A percentile compares a stretch with the other conserved stretches of the same genome.
phyloP scores from a whole-genome alignment of 2,797 vertebrate species.

The Siniperca scherzeri region DNA sequence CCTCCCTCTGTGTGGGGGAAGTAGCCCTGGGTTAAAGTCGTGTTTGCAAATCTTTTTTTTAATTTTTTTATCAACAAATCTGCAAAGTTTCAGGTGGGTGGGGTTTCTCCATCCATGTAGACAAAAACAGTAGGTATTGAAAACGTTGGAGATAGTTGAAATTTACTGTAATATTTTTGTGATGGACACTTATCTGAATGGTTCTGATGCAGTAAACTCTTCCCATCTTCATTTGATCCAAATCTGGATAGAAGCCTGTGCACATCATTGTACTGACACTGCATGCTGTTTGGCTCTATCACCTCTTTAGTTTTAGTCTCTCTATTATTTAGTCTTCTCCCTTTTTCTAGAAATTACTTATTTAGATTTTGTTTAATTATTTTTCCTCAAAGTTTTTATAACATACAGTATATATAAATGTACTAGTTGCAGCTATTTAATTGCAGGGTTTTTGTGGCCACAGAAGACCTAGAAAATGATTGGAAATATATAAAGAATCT shows the following conservation, averaged over 20 bases:
- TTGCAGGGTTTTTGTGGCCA: neutral
- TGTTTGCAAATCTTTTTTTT: slow-evolving; percentile 18
- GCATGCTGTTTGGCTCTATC: slow-evolving; percentile 39
- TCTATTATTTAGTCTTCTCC: neutral
- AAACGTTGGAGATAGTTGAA: neutral
- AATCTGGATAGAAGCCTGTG: slow-evolving; percentile 26
- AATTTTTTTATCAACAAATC: neutral
- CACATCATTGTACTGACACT: slow-evolving; percentile 44
- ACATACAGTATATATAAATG: neutral
- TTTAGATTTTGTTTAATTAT: neutral
- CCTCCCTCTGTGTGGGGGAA: slow-evolving; percentile 35
- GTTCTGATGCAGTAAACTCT: neutral
- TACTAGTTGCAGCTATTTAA: neutral
- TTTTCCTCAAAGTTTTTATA: neutral
- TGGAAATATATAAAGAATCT: neutral
- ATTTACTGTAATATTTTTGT: neutral
- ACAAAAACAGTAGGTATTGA: neutral
- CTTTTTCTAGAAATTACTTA: neutral
- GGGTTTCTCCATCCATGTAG: neutral
- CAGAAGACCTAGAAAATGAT: neutral
- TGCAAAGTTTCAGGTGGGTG: neutral
- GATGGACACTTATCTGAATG: neutral
- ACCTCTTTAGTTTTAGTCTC: neutral
- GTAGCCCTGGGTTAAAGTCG: slow-evolving; percentile 35
- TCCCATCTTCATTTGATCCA: slow-evolving; percentile 7